phyloP scores from a whole-genome alignment of 2,888 invertebrate genomes.

The Malthinus flaveolus region DNA sequence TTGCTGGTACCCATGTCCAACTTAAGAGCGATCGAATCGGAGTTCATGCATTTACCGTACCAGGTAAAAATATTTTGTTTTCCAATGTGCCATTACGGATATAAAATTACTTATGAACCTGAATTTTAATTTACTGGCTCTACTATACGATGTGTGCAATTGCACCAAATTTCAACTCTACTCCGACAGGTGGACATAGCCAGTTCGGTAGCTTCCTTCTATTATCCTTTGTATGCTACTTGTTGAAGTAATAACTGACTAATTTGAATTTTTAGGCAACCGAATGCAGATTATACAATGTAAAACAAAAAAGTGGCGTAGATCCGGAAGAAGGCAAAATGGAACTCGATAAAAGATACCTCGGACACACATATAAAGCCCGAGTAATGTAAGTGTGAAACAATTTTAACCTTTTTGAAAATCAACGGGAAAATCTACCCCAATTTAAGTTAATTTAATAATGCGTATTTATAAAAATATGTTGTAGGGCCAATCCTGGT shows the following conservation, averaged over 20 bases:
- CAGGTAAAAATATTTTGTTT: constrained; percentile 16
- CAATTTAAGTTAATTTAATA: not conserved
- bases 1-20: constrained; percentile 4
- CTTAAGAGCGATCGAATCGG: constrained; percentile 10
- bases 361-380: constrained; percentile 7
- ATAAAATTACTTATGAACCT: too few species aligned
- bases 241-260: too few species aligned
- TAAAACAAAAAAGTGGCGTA: constrained; percentile 10
- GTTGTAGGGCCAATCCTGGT: constrained; percentile 11
- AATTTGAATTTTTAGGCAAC: constrained; percentile 18
- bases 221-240: too few species aligned
- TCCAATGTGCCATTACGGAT: too few species aligned
- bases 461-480: not conserved
- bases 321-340: not conserved
- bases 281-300: constrained; percentile 20
- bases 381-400: constrained; percentile 18
- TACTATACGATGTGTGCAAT: too few species aligned
- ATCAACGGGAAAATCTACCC: not conserved
- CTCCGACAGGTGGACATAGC: too few species aligned
- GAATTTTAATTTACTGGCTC: too few species aligned
- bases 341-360: constrained; percentile 13
- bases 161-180: too few species aligned
- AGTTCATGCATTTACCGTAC: constrained; percentile 11
- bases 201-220: too few species aligned
- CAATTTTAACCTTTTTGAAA: not conserved